These are phyloP conservation scores for Pegoplata infirma DNA, from an alignment of 2,888 invertebrate species.

Conservation along the genomic window DNA sequence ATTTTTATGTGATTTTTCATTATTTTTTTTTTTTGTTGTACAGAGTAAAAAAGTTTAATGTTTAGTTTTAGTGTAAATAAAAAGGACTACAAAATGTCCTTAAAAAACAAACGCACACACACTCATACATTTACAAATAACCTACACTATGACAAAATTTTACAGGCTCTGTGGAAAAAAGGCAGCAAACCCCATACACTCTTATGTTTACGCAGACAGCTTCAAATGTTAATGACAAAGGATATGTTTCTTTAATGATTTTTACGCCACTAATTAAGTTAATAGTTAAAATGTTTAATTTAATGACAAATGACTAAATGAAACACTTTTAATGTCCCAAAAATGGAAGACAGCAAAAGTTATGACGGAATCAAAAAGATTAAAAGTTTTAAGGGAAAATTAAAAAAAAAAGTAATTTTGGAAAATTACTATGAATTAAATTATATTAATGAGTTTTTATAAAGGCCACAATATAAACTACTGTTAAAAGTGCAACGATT, in stretches of 20 bases:
- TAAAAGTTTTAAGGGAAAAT: background rate
- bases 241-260: slow-evolving; percentile 23
- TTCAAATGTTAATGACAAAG: slow-evolving; percentile 38
- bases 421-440: too few relatives aligned
- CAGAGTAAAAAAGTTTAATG: background rate
- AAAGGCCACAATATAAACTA: too few relatives aligned
- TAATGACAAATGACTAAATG: slow-evolving; percentile 27
- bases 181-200: background rate
- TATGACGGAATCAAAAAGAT: background rate
- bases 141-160: background rate
- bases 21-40: slow-evolving; percentile 2
- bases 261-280: slow-evolving; percentile 37
- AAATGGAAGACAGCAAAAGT: too few relatives aligned
- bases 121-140: background rate
- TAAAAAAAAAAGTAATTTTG: too few relatives aligned
- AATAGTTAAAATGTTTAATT: slow-evolving; percentile 38
- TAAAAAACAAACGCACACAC: background rate
- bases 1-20: slow-evolving; percentile 27
- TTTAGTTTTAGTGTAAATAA: background rate
- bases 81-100: background rate
- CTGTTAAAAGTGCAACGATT: too few relatives aligned
- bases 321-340: background rate
- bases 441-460: too few relatives aligned
- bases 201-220: background rate
- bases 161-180: background rate